phyloP scores from a whole-genome alignment of 1,140 invertebrate species.

The Hylaeus volcanicus region DNA sequence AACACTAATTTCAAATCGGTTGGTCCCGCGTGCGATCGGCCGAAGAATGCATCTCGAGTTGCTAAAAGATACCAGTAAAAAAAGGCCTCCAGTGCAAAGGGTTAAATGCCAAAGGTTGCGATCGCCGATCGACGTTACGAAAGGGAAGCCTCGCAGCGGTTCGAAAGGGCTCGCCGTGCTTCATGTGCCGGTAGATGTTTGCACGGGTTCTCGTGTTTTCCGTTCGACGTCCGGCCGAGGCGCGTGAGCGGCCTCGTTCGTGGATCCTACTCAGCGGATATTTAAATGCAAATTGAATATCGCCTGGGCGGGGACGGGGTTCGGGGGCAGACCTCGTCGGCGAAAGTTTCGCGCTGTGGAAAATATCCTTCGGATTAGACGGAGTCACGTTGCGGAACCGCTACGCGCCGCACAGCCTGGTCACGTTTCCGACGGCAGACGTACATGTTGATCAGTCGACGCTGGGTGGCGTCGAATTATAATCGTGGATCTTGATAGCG shows the following conservation, averaged over 20 bases:
- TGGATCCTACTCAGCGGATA: conserved; percentile 48
- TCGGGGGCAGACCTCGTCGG: background rate
- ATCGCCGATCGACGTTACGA: too few relatives aligned
- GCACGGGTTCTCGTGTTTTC: background rate
- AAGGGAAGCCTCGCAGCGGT: too few relatives aligned
- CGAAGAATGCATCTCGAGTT: too few relatives aligned
- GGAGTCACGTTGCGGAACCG: conserved; percentile 31
- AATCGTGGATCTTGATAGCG: conserved; percentile 6
- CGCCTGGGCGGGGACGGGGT: conserved; percentile 38
- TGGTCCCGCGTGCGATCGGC: too few relatives aligned
- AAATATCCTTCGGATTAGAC: conserved; percentile 53
- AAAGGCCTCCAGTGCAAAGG: too few relatives aligned
- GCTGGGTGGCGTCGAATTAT: conserved; percentile 8
- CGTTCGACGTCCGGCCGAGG: background rate
- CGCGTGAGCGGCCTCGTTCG: conserved; percentile 8
- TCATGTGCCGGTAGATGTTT: background rate
- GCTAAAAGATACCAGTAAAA: too few relatives aligned
- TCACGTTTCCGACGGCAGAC: conserved; percentile 31
- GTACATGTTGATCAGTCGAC: conserved; percentile 35
- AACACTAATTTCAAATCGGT: too few relatives aligned
- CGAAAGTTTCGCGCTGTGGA: conserved; percentile 14
- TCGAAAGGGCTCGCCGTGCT: too few relatives aligned
- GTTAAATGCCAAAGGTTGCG: too few relatives aligned
- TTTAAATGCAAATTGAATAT: conserved; percentile 75
- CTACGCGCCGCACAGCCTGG: background rate